Conservation (phyloP, 2,888 invertebrate species). For the Eumacrocentrus americanus region DNA sequence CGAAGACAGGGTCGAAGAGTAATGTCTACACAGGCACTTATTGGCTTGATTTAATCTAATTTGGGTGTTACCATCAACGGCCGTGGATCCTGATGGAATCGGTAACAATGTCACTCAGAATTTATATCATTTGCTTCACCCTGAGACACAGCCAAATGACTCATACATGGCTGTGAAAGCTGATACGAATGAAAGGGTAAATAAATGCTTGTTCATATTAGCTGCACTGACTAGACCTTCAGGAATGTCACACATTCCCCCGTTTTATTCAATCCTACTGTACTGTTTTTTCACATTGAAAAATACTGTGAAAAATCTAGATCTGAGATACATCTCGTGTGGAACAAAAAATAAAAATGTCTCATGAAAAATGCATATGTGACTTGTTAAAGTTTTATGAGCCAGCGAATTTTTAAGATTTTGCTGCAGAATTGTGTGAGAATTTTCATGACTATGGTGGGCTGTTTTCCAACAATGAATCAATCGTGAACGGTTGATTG, state of each 20-base stretch:
- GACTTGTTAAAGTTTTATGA: conserved; percentile 51
- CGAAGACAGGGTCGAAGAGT: conserved; percentile 36
- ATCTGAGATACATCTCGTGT: not conserved
- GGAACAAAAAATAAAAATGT: not conserved
- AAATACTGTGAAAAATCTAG: not conserved
- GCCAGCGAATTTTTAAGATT: conserved; percentile 49
- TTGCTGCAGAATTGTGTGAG: conserved; percentile 52
- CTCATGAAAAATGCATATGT: conserved; percentile 50
- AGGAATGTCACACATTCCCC: not conserved
- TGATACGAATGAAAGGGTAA: conserved; percentile 8
- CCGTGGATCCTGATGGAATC: conserved; percentile 45
- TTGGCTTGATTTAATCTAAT: conserved; percentile 57
- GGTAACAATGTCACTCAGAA: conserved; percentile 51
- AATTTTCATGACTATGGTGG: too few species aligned
- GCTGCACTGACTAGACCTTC: not conserved
- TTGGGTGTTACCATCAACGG: conserved; percentile 50
- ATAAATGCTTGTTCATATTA: conserved; percentile 6
- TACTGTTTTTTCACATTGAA: too few species aligned
- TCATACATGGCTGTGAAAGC: conserved; percentile 5
- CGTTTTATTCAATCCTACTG: too few species aligned
- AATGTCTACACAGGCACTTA: conserved; percentile 40
- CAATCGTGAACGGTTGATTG: conserved; percentile 56
- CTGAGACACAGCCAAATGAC: conserved; percentile 6
- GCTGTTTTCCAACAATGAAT: conserved; percentile 44
- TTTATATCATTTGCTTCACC: conserved; percentile 22